Evolutionary conservation across 2,888 invertebrate genomes (phyloP), one percentile per base, ranked within the genome.

Genomic region (Thera obeliscata): DNA sequence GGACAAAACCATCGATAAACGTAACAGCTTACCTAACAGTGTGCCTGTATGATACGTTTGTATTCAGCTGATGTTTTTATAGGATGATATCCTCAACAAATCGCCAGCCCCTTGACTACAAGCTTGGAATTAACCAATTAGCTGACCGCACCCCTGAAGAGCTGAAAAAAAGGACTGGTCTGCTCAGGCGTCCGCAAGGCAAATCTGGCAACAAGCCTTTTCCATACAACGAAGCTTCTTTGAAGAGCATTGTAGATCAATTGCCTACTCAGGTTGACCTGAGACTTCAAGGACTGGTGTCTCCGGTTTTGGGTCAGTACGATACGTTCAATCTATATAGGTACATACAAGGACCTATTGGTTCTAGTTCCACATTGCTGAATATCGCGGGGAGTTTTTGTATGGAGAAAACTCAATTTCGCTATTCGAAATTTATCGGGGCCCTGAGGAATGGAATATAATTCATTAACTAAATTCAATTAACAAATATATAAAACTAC

Each of bases 111-210:
- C 77, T 82, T 35, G 80, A 84, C 2, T 91, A 84, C 72, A 89
- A 83, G 67, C 81, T 90, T 0, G 67, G 81, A 2, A 73, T 91
- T 9, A 91, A 89, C 69, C 75, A 88, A n/a, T 87, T 91, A 49
- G 79, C 89, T 55, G 91, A 91, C 61, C 85, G 81, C 35, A 88
- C 88, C 22, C 81, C 81, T 2, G 74, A 84, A 58, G 91, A 91
- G 74, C 79, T 87, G 79, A 74, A 73, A 8, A 84, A 72, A 48
- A 74, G 78, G 65, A 86, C 67, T 66, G 88, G 89, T 33, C 73
- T 87, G 9, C 70, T 70, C 3, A 81, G 70, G 59, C 81, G 86
- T 2, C 76, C 78, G 0, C 66, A 72, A 49, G 82, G 86, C 50
- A 80, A 82, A 70, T 58, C 71, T 3, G 90, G 89, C 48, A 87